Evolutionary conservation across 2,113 vertebrate species (phyloP).

Genomic region (Craseonycteris thonglongyai): DNA sequence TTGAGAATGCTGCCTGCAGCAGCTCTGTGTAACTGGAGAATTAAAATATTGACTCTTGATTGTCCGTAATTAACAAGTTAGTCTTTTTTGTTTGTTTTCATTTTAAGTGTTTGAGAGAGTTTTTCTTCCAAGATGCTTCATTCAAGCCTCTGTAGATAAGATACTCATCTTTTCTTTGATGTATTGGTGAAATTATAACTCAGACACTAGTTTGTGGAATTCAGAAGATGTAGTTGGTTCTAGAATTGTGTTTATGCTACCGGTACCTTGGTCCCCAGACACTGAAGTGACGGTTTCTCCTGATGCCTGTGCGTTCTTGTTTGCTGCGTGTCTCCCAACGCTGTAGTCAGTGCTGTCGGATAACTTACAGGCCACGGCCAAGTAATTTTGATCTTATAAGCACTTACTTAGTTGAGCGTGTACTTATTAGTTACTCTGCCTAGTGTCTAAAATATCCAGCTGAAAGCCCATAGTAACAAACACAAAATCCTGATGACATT

Average conservation of each 20-base stretch:
- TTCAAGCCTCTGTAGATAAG: neutral
- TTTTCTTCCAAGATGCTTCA: neutral
- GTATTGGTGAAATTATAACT: neutral
- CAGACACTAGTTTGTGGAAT: neutral
- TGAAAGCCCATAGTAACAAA: neutral
- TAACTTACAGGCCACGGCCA: neutral
- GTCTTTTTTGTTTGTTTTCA: no score
- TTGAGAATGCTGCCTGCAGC: neutral
- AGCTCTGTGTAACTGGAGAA: neutral
- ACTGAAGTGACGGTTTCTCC: neutral
- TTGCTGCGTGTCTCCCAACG: no score
- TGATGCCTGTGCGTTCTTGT: no score
- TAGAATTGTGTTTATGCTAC: neutral
- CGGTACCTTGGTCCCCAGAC: neutral
- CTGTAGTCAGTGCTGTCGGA: neutral
- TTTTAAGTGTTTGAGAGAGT: neutral
- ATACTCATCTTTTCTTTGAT: neutral
- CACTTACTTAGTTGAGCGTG: neutral
- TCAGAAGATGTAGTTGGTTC: neutral
- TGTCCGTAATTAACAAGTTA: neutral
- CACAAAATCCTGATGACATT: neutral
- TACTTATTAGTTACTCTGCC: neutral
- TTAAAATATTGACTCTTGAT: neutral
- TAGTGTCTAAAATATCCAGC: neutral
- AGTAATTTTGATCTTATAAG: neutral